These are phyloP conservation scores for Periplaneta americana DNA, from an alignment of 1,140 invertebrate species.

Conservation along the genomic window DNA sequence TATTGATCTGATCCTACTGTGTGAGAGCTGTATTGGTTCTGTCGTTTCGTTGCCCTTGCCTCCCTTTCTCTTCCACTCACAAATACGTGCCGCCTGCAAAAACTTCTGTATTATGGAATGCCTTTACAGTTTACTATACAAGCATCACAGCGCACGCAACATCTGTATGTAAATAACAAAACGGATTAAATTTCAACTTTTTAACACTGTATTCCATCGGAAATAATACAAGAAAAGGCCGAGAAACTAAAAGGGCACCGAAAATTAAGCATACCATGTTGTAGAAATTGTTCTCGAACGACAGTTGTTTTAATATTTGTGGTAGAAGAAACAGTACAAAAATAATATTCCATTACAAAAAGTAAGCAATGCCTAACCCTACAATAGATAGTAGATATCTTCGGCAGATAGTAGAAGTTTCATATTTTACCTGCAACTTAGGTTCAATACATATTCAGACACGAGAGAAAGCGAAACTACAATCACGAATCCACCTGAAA, in stretches of 20 bases:
- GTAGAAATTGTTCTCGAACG: too few relatives aligned
- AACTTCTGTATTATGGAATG: not conserved
- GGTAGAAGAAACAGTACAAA: too few relatives aligned
- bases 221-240: not conserved
- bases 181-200: not conserved
- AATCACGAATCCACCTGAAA: too few relatives aligned
- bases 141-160: not conserved
- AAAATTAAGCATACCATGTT: too few relatives aligned
- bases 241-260: not conserved
- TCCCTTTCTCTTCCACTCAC: not conserved
- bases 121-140: not conserved
- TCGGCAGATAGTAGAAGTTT: too few relatives aligned
- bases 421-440: too few relatives aligned
- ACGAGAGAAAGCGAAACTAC: too few relatives aligned
- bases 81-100: not conserved
- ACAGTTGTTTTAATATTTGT: too few relatives aligned
- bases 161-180: not conserved
- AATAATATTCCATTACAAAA: too few relatives aligned
- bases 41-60: not conserved
- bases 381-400: too few relatives aligned
- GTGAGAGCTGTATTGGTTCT: not conserved
- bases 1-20: not conserved
- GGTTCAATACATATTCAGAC: too few relatives aligned
- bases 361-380: too few relatives aligned
- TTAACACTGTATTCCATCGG: not conserved